Percentiles rank a stretch among this genome's conserved stretches.
Evolutionary conservation across 2,888 invertebrate species (phyloP).

Genomic region (Lutraria lutraria): DNA sequence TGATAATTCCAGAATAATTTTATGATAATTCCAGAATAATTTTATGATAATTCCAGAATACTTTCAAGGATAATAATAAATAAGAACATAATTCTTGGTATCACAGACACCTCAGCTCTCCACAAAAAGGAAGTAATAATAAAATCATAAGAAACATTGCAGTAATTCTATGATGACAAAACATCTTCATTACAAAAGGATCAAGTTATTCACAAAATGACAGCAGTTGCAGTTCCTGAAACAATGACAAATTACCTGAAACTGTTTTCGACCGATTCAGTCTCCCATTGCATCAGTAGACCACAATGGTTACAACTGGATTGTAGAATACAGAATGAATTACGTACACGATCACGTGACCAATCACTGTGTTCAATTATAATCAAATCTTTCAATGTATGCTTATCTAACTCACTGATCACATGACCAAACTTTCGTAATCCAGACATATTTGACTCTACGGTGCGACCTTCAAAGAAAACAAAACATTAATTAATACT

Average conservation of each 20-base stretch:
- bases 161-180: no score
- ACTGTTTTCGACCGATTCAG: slow-evolving; percentile 65
- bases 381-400: slow-evolving; percentile 67
- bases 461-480: slow-evolving; percentile 51
- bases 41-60: no score
- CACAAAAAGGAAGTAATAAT: no score
- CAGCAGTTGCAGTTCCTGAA: neutral
- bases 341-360: slow-evolving; percentile 75
- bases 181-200: no score
- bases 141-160: no score
- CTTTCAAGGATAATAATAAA: no score
- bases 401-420: slow-evolving; percentile 46
- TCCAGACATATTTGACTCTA: slow-evolving; percentile 76
- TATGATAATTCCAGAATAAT: no score
- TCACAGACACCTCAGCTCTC: no score
- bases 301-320: slow-evolving; percentile 77
- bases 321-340: slow-evolving; percentile 79
- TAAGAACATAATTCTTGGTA: no score
- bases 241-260: slow-evolving; percentile 70
- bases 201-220: no score
- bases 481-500: neutral
- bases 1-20: no score
- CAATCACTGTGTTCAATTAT: slow-evolving; percentile 79
- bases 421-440: slow-evolving; percentile 62
- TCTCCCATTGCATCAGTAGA: slow-evolving; percentile 79